These are phyloP conservation scores for Mionectes olivaceus DNA, from an alignment of 2,797 vertebrate species.

Conservation along the genomic window DNA sequence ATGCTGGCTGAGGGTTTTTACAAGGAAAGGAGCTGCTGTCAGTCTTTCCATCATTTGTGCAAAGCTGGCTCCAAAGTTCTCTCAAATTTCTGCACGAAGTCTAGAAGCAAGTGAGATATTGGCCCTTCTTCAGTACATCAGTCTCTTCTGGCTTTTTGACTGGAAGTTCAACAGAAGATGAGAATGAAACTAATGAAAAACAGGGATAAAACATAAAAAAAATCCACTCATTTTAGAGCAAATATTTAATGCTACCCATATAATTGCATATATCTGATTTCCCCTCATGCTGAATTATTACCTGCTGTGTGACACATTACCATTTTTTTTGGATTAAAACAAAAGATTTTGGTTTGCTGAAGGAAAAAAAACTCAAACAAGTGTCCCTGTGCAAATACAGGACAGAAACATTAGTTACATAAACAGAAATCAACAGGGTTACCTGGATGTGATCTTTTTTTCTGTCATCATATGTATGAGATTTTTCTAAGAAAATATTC, in stretches of 20 bases:
- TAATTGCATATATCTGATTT: constrained; percentile 14
- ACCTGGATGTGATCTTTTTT: neutral
- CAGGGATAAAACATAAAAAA: neutral
- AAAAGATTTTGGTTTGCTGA: neutral
- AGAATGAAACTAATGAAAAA: constrained; percentile 46
- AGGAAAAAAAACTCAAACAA: neutral
- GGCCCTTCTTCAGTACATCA: neutral
- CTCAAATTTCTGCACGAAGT: constrained; percentile 70
- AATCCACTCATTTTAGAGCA: neutral
- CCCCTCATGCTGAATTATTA: neutral
- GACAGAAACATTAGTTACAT: neutral
- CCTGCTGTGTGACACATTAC: neutral
- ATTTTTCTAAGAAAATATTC: neutral
- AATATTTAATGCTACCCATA: constrained; percentile 17
- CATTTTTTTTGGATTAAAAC: constrained; percentile 4
- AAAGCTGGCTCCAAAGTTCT: constrained; percentile 69
- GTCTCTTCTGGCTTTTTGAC: neutral
- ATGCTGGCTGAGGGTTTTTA: constrained; percentile 79
- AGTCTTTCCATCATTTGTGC: constrained; percentile 77
- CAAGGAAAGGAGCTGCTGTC: constrained; percentile 79
- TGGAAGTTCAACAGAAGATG: constrained; percentile 34
- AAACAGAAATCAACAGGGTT: neutral
- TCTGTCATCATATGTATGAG: neutral
- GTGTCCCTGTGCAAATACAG: neutral
- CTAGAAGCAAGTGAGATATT: constrained; percentile 28